Conservation (phyloP, 2,113 vertebrate genomes). For the Bos indicus region DNA sequence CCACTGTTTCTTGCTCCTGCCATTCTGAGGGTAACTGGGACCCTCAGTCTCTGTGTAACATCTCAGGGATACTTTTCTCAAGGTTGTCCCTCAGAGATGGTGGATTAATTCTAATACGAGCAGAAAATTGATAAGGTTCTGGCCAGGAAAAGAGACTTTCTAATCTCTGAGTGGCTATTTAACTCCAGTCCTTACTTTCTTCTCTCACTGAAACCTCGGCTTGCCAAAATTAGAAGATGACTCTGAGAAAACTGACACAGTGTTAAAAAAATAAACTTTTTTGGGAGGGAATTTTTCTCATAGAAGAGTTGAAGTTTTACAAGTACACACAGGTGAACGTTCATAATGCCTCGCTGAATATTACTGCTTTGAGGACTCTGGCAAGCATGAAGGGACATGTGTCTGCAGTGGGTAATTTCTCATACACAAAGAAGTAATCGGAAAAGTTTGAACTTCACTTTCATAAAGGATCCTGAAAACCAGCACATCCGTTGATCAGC, state of each 20-base stretch:
- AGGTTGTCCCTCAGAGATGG: neutral
- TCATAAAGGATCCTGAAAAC: conserved; percentile 44
- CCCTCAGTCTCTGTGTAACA: neutral
- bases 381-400: neutral
- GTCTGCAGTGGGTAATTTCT: neutral
- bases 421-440: conserved; percentile 17
- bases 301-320: neutral
- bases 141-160: neutral
- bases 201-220: neutral
- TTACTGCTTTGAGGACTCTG: neutral
- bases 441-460: conserved; percentile 49
- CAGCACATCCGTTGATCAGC: neutral
- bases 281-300: neutral
- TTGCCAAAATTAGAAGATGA: conserved; percentile 19
- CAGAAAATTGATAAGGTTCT: neutral
- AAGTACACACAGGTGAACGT: neutral
- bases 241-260: neutral
- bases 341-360: neutral
- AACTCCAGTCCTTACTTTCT: neutral
- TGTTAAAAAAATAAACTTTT: neutral
- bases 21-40: neutral
- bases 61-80: neutral
- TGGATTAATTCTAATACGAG: neutral
- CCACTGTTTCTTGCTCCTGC: neutral
- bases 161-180: neutral